Percentiles rank a stretch among this genome's conserved stretches.
Conservation (phyloP, 2,888 invertebrate species). For the Andrena marginata region DNA sequence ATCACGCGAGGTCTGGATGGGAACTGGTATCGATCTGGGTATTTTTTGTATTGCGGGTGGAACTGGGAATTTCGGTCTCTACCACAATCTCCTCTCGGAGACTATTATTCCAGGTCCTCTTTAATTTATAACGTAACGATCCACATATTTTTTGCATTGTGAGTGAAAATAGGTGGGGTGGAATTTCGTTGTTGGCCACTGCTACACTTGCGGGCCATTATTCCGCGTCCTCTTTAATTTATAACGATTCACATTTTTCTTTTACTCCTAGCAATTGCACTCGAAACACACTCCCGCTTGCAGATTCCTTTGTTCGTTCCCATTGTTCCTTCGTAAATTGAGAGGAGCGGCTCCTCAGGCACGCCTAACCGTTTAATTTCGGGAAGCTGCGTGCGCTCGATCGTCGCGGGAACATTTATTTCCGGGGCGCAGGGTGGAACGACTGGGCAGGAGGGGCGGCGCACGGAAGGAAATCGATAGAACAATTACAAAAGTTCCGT, state of each 20-base stretch:
- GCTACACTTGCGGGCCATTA: too few species aligned
- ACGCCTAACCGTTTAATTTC: constrained; percentile 71
- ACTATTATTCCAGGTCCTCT: too few species aligned
- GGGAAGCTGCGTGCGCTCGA: constrained; percentile 57
- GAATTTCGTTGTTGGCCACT: too few species aligned
- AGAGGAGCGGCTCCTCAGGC: constrained; percentile 34
- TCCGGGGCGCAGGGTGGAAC: constrained; percentile 30
- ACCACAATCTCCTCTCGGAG: too few species aligned
- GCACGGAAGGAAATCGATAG: constrained; percentile 60
- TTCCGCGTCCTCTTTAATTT: too few species aligned
- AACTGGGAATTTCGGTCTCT: background rate
- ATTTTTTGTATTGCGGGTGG: constrained; percentile 27
- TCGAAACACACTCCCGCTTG: background rate
- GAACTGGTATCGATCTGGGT: constrained; percentile 50
- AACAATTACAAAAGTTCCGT: constrained; percentile 80
- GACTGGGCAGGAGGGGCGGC: background rate
- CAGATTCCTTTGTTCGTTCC: background rate
- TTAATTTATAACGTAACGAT: too few species aligned
- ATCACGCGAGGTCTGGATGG: constrained; percentile 39
- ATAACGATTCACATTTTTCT: constrained; percentile 17
- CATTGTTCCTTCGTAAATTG: constrained; percentile 36
- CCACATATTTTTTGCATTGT: too few species aligned
- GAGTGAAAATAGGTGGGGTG: too few species aligned
- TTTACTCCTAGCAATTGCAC: constrained; percentile 21
- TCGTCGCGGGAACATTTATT: constrained; percentile 64